Evolutionary conservation across 2,888 invertebrate species (phyloP).

Genomic region (Scrobipalpa costella): DNA sequence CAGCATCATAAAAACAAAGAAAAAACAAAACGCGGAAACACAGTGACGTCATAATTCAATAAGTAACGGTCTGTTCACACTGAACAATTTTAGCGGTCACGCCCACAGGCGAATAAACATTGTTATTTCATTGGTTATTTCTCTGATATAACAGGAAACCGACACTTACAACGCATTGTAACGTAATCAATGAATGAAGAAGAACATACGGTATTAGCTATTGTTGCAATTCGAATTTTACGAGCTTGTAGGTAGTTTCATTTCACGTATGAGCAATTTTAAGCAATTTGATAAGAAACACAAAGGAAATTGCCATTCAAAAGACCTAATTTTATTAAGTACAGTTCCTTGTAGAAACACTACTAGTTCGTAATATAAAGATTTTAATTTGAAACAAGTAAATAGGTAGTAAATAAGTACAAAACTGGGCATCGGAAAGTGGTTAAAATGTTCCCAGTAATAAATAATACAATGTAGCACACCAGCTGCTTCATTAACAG

Average conservation of each 20-base stretch:
- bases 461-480: no score
- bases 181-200: slow-evolving; percentile 33
- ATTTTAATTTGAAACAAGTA: no score
- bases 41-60: slow-evolving; percentile 26
- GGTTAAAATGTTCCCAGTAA: no score
- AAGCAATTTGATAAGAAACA: no score
- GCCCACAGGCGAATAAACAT: slow-evolving; percentile 36
- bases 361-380: no score
- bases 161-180: slow-evolving; percentile 44
- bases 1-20: neutral
- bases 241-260: neutral
- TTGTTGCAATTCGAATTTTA: neutral
- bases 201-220: neutral
- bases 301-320: no score
- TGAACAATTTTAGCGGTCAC: slow-evolving; percentile 40
- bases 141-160: slow-evolving; percentile 40
- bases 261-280: neutral
- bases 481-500: no score
- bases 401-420: no score
- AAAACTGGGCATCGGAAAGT: no score
- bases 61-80: slow-evolving; percentile 31
- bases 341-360: no score
- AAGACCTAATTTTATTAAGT: no score
- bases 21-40: slow-evolving; percentile 27
- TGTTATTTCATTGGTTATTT: slow-evolving; percentile 33